Base-by-base conservation (phyloP, 2,888 invertebrate species). In the Nysson spinosus region DNA sequence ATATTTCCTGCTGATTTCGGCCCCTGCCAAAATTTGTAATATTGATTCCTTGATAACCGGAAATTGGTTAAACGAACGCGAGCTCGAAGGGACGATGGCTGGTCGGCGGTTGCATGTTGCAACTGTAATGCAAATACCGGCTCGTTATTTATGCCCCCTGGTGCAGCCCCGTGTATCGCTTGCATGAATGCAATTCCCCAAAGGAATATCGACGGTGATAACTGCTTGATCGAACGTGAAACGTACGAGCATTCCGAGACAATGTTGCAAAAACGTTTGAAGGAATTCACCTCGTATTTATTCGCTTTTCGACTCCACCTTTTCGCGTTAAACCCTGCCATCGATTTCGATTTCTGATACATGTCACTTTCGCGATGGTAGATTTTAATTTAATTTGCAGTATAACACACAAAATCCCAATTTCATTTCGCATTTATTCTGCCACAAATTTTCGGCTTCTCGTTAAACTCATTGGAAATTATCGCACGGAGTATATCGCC, bases 91-190 rank as follows among this genome's bases (percentile, higher is more conserved):
- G 50, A 44, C 44, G 50, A 32, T 19, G 28, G 34, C 22, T 39
- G 52, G n/a, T n/a, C n/a, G n/a, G n/a, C 39, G 39, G 35, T 39
- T 30, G 16, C 34, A 40, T 20, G 50, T 47, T n/a, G 49, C 43
- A 34, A 47, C 37, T 54, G 51, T 54, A 63, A 67, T 58, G 50
- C 52, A 67, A 62, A 57, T 62, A 67, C 39, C 39, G n/a, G 37
- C 40, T 32, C 22, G 14, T 63, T 63, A 63, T 63, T 67, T 56
- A 58, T 54, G 49, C 40, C 34, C 34, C 12, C 22, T n/a, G 28
- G 34, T 52, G 28, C 14, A 26, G 26, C 35, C 34, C 26, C 30
- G 39, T 56, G 43, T 43, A 19, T 40, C 26, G 7, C 28, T 28
- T 39, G 47, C 35, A 30, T 20, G 40, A 26, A 19, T 47, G 37